Percentiles rank a stretch among this genome's conserved stretches.
Evolutionary conservation across 1,140 invertebrate genomes (phyloP).

Genomic region (Temnothorax curvispinosus): DNA sequence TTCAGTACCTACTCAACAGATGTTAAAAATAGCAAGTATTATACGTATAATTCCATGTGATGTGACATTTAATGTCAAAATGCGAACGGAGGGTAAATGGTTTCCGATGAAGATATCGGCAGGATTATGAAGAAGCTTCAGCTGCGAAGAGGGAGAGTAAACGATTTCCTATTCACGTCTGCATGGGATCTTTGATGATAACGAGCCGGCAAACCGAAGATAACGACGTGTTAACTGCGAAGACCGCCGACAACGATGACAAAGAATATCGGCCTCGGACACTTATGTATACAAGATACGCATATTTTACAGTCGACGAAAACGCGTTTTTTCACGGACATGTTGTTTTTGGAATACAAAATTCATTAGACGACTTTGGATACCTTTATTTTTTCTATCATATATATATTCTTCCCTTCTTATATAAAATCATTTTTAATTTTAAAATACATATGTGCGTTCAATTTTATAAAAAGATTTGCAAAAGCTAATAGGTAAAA

Average conservation of each 20-base stretch:
- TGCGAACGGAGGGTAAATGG: neutral
- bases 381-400: neutral
- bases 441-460: neutral
- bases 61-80: neutral
- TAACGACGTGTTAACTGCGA: constrained; percentile 69
- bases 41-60: neutral
- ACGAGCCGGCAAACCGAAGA: constrained; percentile 49
- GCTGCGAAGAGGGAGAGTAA: constrained; percentile 17
- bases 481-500: neutral
- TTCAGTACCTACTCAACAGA: neutral
- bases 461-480: neutral
- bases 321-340: constrained; percentile 48
- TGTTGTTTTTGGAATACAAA: constrained; percentile 62
- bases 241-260: constrained; percentile 32
- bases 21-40: constrained; percentile 3
- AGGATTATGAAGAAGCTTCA: constrained; percentile 1
- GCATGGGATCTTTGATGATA: constrained; percentile 43
- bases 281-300: constrained; percentile 66
- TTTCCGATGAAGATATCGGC: neutral
- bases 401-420: neutral
- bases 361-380: neutral
- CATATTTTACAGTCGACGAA: constrained; percentile 18
- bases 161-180: constrained; percentile 47
- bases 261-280: constrained; percentile 10
- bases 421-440: neutral